Evolutionary conservation across 1,140 invertebrate genomes (phyloP), one percentile per base, ranked within the genome.

Genomic region (Meteorus sp.): DNA sequence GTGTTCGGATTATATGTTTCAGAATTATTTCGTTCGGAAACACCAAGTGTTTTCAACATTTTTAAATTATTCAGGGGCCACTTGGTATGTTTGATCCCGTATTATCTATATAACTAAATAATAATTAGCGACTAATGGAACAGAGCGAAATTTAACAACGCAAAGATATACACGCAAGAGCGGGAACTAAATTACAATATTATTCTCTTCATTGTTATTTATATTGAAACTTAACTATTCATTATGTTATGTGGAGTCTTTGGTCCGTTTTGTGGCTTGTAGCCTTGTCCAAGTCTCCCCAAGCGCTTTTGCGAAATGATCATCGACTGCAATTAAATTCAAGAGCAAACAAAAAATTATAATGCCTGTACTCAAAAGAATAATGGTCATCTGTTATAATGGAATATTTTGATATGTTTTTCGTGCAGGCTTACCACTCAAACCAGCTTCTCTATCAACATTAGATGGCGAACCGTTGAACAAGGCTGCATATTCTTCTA

Each of bases 291-390:
- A 98, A 0, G 93, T 96, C 60, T 95, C 93, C 1, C 94, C 94
- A 3, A 97, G 82, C 1, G 95, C 94, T 83, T 97, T 97, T 9
- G 94, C 93, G 79, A 97, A 97, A 72, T 98, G 95, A 75, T 97
- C 95, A 79, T 98, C 95, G 13, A 98, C 77, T 80, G 68, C 59
- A 69, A 52, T 8, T 45, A 48, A 23, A 51, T 33, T 51, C n/a
- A 11, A 47, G 13, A 48, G 2, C 15, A 31, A 11, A 15, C 4
- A 1, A 23, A 6, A 20, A 19, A 15, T 23, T n/a, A 29, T 44
- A 1, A 43, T 52, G n/a, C 29, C 9, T n/a, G 27, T 11, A 44
- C 13, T 6, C 20, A 41, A 48, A 51, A 41, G 19, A 59, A 51
- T n/a, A 51, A 52, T 13, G 17, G 27, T 31, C 8, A 47, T 27